phyloP scores from a whole-genome alignment of 1,140 invertebrate species.

The Zaprionus davidi region DNA sequence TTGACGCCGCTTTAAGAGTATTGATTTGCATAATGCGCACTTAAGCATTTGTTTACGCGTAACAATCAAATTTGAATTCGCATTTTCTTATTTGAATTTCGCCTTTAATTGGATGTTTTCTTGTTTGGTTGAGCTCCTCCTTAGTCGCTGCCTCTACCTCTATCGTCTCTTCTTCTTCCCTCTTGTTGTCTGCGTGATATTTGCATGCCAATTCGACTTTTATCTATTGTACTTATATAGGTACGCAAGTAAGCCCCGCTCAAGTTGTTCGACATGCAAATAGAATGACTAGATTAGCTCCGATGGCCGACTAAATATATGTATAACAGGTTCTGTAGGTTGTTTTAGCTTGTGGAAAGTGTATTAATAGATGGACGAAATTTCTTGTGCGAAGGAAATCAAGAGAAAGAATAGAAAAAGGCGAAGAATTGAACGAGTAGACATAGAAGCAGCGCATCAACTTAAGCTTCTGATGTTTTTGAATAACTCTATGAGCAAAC shows the following conservation, averaged over 20 bases:
- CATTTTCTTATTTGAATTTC: slow-evolving; percentile 74
- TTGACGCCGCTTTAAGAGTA: slow-evolving; percentile 80
- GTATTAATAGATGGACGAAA: background rate
- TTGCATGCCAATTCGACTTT: slow-evolving; percentile 82
- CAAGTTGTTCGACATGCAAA: slow-evolving; percentile 74
- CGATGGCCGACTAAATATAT: slow-evolving; percentile 25
- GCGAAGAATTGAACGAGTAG: background rate
- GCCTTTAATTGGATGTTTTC: slow-evolving; percentile 77
- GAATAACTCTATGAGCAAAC: no score
- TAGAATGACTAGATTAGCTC: slow-evolving; percentile 66
- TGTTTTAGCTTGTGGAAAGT: background rate
- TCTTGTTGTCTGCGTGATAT: slow-evolving; percentile 42
- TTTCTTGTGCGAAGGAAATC: background rate
- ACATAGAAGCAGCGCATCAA: no score
- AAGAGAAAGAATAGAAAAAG: background rate
- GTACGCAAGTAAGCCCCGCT: slow-evolving; percentile 63
- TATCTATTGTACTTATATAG: slow-evolving; percentile 63
- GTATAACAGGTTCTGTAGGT: background rate
- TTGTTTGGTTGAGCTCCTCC: slow-evolving; percentile 30
- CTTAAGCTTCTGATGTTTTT: no score
- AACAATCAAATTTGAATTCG: slow-evolving; percentile 82
- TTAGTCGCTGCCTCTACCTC: background rate
- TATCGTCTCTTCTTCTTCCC: slow-evolving; percentile 1
- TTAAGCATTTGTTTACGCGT: slow-evolving; percentile 82
- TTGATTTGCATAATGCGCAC: slow-evolving; percentile 82